Conservation (phyloP, 2,888 invertebrate genomes). For the Troides helena region DNA sequence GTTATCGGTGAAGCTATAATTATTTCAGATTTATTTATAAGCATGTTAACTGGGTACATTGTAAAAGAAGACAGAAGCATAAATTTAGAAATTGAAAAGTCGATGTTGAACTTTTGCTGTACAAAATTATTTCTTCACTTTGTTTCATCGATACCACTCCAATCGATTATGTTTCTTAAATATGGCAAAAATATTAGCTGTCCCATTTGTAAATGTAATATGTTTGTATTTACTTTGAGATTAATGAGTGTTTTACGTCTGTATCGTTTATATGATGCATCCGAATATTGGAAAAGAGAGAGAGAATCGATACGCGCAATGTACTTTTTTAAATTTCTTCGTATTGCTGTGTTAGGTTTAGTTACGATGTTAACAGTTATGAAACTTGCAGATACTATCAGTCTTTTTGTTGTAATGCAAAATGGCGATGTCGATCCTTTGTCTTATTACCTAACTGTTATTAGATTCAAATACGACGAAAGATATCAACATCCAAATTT, state of each 20-base stretch:
- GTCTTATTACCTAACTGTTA: conserved; percentile 27
- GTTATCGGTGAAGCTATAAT: conserved; percentile 29
- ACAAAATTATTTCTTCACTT: conserved; percentile 31
- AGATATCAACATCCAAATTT: conserved; percentile 17
- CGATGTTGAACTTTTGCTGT: conserved; percentile 30
- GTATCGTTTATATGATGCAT: conserved; percentile 31
- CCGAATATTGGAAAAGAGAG: conserved; percentile 31
- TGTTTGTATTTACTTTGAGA: conserved; percentile 31
- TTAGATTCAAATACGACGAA: conserved; percentile 29
- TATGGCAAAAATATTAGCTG: conserved; percentile 32
- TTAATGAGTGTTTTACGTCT: conserved; percentile 30
- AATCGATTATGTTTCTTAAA: conserved; percentile 31
- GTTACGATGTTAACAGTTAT: conserved; percentile 30
- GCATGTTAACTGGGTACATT: conserved; percentile 31
- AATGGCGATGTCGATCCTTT: conserved; percentile 21
- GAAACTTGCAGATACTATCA: conserved; percentile 30
- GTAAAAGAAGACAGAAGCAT: conserved; percentile 29
- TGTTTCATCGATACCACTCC: conserved; percentile 31
- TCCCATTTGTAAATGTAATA: conserved; percentile 31
- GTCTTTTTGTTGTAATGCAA: conserved; percentile 25
- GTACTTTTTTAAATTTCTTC: conserved; percentile 31
- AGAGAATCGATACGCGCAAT: conserved; percentile 24
- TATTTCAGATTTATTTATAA: conserved; percentile 29
- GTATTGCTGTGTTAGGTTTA: conserved; percentile 32
- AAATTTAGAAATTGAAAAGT: conserved; percentile 31